A percentile compares a stretch with the other conserved stretches of the same genome.
Conservation (phyloP, 2,888 invertebrate species). For the Diloba caeruleocephala region DNA sequence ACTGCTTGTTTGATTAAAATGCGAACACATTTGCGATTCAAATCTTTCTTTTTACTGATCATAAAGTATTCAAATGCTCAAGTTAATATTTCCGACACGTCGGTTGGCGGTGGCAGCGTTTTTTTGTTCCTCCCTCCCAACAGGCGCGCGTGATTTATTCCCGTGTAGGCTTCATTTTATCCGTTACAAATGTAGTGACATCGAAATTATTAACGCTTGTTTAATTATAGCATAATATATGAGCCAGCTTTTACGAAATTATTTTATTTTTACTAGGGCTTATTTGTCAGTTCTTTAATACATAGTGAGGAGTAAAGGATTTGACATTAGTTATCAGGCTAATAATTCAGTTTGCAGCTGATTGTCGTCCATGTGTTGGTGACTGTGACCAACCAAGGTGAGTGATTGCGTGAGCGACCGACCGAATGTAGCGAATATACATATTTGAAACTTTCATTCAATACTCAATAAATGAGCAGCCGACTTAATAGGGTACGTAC, state of each 20-base stretch:
- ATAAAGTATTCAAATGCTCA: slow-evolving; percentile 86
- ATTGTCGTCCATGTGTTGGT: too few relatives aligned
- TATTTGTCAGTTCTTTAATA: slow-evolving; percentile 7
- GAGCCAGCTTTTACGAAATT: slow-evolving; percentile 15
- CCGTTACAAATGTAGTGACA: slow-evolving; percentile 56
- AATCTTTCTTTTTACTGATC: slow-evolving; percentile 87
- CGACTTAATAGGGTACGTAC: too few relatives aligned
- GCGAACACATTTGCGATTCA: slow-evolving; percentile 86
- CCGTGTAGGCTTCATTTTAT: slow-evolving; percentile 64
- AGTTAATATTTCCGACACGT: slow-evolving; percentile 87
- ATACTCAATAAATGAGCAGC: too few relatives aligned
- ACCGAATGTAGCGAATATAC: too few relatives aligned
- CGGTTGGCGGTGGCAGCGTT: slow-evolving; percentile 58
- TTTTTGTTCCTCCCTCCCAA: slow-evolving; percentile 61
- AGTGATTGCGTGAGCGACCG: too few relatives aligned
- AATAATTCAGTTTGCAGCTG: too few relatives aligned
- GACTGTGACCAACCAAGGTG: too few relatives aligned
- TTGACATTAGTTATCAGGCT: too few relatives aligned
- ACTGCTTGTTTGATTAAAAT: slow-evolving; percentile 81
- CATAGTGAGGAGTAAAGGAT: slow-evolving; percentile 11
- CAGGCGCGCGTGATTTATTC: slow-evolving; percentile 69
- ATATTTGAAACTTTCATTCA: too few relatives aligned
- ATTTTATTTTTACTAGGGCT: too few relatives aligned
- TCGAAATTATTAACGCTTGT: slow-evolving; percentile 51
- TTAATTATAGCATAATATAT: slow-evolving; percentile 48